Percentiles rank a stretch among this genome's conserved stretches.
These are phyloP conservation scores for Trinorchestia longiramus DNA, from an alignment of 1,140 invertebrate genomes.

Conservation along the genomic window DNA sequence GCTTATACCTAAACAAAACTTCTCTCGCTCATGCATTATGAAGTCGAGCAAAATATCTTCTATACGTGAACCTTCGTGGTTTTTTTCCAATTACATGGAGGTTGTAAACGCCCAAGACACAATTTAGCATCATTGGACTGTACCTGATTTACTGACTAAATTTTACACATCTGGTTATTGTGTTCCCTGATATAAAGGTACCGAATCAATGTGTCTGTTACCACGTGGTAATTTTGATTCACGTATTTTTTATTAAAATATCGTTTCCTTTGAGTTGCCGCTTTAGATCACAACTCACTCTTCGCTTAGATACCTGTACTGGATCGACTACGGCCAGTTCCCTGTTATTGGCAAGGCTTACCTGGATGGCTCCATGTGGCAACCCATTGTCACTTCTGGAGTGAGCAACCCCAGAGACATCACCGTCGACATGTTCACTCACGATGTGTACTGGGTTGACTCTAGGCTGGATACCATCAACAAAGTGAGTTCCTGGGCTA, in stretches of 20 bases:
- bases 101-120: too few relatives aligned
- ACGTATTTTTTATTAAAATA: background rate
- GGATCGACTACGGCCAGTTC: constrained; percentile 98
- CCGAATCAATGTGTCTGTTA: background rate
- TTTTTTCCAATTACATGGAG: too few relatives aligned
- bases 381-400: constrained; percentile 86
- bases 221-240: background rate
- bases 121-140: too few relatives aligned
- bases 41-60: too few relatives aligned
- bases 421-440: constrained; percentile 92
- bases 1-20: too few relatives aligned
- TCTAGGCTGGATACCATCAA: constrained; percentile 93
- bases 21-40: too few relatives aligned
- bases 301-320: constrained; percentile 81
- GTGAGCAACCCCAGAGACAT: constrained; percentile 93
- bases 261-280: background rate
- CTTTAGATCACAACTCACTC: background rate
- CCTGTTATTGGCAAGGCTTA: constrained; percentile 92
- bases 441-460: constrained; percentile 98
- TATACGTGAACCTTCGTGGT: too few relatives aligned
- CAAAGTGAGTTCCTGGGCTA: constrained; percentile 71
- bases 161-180: background rate
- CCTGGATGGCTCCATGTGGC: constrained; percentile 90
- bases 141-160: background rate
- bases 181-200: background rate